phyloP scores from a whole-genome alignment of 2,888 invertebrate species.

The Nymphalis c-album region DNA sequence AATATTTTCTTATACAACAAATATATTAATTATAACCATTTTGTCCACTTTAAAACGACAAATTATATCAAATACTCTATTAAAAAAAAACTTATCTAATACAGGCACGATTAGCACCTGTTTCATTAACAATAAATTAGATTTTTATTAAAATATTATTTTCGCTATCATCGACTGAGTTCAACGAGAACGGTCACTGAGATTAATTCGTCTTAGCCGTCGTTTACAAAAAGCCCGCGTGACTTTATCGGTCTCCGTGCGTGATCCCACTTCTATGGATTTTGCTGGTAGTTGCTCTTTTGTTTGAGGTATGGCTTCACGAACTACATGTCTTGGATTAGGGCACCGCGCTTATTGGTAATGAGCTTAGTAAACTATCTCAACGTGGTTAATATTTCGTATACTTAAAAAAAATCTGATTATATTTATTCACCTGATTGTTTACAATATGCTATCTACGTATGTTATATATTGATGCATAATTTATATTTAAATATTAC shows the following conservation, averaged over 20 bases:
- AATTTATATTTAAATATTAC: no score
- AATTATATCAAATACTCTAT: no score
- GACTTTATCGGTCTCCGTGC: constrained; percentile 26
- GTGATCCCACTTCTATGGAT: constrained; percentile 29
- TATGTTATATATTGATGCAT: no score
- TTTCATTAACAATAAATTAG: not conserved
- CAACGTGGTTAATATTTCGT: no score
- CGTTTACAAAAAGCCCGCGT: constrained; percentile 33
- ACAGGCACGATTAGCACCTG: no score
- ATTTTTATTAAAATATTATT: not conserved
- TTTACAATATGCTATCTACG: no score
- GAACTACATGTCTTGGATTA: not conserved
- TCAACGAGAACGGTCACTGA: constrained; percentile 14
- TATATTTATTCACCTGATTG: not conserved
- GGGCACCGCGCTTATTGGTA: not conserved
- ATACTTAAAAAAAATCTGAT: not conserved
- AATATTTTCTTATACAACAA: no score
- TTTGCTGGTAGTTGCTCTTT: constrained; percentile 17
- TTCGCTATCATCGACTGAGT: not conserved
- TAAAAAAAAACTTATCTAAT: no score
- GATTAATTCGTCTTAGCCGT: constrained; percentile 25
- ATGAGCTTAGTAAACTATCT: not conserved
- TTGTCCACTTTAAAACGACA: no score
- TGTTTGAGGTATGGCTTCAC: constrained; percentile 17
- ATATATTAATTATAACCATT: no score